These are phyloP conservation scores for Formica selysi DNA, from an alignment of 1,140 invertebrate species.

Conservation along the genomic window DNA sequence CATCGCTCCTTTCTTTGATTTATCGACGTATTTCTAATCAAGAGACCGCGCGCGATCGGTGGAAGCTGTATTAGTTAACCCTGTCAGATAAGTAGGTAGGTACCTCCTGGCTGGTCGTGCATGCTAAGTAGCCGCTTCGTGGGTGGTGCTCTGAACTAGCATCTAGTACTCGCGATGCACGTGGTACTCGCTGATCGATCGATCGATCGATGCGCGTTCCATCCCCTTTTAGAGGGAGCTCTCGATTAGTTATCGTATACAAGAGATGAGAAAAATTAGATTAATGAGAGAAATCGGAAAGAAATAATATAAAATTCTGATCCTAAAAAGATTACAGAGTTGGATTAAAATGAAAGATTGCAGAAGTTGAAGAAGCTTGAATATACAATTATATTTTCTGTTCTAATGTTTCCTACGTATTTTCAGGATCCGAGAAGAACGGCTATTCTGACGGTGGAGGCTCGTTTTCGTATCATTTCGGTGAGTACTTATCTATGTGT, in stretches of 20 bases:
- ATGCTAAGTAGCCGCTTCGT: slow-evolving; percentile 84
- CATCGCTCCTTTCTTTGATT: slow-evolving; percentile 65
- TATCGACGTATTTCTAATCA: slow-evolving; percentile 82
- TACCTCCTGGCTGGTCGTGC: slow-evolving; percentile 78
- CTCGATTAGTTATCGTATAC: slow-evolving; percentile 64
- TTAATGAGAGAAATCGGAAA: not conserved
- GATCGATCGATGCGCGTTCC: slow-evolving; percentile 67
- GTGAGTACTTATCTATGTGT: slow-evolving; percentile 74
- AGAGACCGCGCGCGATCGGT: slow-evolving; percentile 73
- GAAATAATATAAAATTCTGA: not conserved
- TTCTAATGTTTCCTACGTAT: slow-evolving; percentile 49
- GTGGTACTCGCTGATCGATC: slow-evolving; percentile 72
- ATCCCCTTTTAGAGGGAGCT: slow-evolving; percentile 60
- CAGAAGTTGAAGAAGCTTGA: not conserved
- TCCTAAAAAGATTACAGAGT: not conserved
- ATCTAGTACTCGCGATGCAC: slow-evolving; percentile 64
- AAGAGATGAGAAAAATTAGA: not conserved
- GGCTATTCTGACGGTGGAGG: slow-evolving; percentile 74
- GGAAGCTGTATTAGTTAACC: slow-evolving; percentile 84
- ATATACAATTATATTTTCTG: slow-evolving; percentile 58
- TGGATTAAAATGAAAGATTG: not conserved
- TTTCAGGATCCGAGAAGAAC: slow-evolving; percentile 81
- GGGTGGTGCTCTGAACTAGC: slow-evolving; percentile 75
- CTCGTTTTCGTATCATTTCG: slow-evolving; percentile 77
- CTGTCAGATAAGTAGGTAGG: slow-evolving; percentile 82